phyloP scores from a whole-genome alignment of 2,888 invertebrate genomes.

The Unio pictorum region DNA sequence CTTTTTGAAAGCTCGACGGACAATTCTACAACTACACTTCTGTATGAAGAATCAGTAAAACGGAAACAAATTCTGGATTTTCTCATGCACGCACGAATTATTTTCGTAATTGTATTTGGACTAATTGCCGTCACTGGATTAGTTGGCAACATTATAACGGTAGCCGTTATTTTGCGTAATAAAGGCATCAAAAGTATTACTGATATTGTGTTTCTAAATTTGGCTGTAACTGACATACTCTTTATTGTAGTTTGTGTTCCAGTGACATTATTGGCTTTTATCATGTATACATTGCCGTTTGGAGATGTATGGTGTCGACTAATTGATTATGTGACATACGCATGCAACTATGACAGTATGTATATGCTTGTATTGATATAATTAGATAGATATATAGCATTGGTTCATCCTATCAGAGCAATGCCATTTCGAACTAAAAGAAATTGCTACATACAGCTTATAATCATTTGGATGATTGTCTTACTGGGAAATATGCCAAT shows the following conservation, averaged over 20 bases:
- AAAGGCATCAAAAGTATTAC: constrained; percentile 88
- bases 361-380: constrained; percentile 93
- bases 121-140: constrained; percentile 86
- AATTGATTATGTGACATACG: constrained; percentile 90
- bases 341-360: constrained; percentile 90
- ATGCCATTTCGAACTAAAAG: constrained; percentile 85
- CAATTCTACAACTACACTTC: too few species aligned
- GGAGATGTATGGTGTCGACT: constrained; percentile 89
- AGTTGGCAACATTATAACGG: constrained; percentile 87
- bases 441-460: constrained; percentile 84
- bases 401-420: constrained; percentile 88
- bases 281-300: constrained; percentile 84
- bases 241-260: constrained; percentile 92
- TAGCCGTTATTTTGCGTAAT: constrained; percentile 87
- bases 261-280: constrained; percentile 85
- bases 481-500: constrained; percentile 43
- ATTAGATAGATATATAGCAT: constrained; percentile 86
- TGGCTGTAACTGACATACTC: constrained; percentile 87
- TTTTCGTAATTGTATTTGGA: constrained; percentile 79
- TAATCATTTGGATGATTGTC: constrained; percentile 85
- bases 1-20: too few species aligned
- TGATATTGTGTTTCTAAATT: constrained; percentile 87
- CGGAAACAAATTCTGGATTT: too few species aligned
- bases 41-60: too few species aligned
- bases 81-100: too few species aligned